These are phyloP conservation scores for Lasioglossum leucozonium DNA, from an alignment of 2,888 invertebrate species.

Conservation along the genomic window DNA sequence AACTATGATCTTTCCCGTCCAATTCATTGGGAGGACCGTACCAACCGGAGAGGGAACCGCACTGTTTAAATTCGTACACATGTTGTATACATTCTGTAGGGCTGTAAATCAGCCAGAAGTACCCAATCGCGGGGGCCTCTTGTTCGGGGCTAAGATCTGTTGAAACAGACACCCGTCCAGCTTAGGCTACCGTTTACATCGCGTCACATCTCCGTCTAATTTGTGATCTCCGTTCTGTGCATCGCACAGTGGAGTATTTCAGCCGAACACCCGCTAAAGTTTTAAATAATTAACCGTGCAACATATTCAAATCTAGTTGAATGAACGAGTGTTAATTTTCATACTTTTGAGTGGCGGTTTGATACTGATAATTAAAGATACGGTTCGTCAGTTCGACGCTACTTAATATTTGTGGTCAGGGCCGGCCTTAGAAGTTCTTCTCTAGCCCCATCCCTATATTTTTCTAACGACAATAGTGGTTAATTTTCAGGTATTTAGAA, in stretches of 20 bases:
- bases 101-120: constrained; percentile 79
- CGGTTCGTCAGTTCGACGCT: no score
- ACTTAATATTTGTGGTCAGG: no score
- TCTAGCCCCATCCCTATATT: no score
- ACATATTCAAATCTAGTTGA: no score
- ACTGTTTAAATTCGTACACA: constrained; percentile 78
- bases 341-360: no score
- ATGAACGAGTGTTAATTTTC: no score
- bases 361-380: no score
- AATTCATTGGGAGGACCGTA: constrained; percentile 65
- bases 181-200: constrained; percentile 48
- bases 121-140: constrained; percentile 68
- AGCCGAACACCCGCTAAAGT: background rate
- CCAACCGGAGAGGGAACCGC: constrained; percentile 70
- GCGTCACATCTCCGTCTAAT: constrained; percentile 41
- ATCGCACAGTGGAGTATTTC: background rate
- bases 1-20: constrained; percentile 60
- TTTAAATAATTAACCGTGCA: no score
- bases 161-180: constrained; percentile 68
- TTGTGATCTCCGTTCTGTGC: constrained; percentile 45
- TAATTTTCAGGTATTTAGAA: no score
- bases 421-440: no score
- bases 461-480: no score
- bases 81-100: constrained; percentile 78
- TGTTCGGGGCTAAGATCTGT: constrained; percentile 64